Conservation (phyloP, 2,888 invertebrate species). For the Agrotis exclamationis region DNA sequence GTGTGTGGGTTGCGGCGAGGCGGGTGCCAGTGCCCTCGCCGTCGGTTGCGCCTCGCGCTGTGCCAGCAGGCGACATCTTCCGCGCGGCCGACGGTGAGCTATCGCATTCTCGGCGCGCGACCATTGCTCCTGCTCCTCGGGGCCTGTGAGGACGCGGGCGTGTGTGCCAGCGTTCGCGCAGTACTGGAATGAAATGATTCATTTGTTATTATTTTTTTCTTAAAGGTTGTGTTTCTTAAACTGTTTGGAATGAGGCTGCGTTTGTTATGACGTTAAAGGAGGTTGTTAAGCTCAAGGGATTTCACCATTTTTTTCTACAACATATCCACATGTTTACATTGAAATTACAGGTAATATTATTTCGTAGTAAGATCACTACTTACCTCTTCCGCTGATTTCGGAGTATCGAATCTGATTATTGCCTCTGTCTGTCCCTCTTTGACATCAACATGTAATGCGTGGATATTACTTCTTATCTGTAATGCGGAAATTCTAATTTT, state of each 20-base stretch:
- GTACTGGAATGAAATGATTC: constrained; percentile 73
- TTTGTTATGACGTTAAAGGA: too few relatives aligned
- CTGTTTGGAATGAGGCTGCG: too few relatives aligned
- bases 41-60: constrained; percentile 43
- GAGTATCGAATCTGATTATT: constrained; percentile 92
- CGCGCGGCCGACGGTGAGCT: constrained; percentile 87
- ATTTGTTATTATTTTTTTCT: neutral
- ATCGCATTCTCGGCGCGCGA: constrained; percentile 92
- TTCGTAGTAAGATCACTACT: constrained; percentile 11
- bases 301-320: too few relatives aligned
- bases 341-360: neutral
- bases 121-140: constrained; percentile 96
- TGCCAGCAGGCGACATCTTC: constrained; percentile 68
- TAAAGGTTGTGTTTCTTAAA: too few relatives aligned
- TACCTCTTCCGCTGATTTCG: constrained; percentile 87
- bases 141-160: constrained; percentile 88
- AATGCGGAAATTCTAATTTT: neutral
- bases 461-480: constrained; percentile 91
- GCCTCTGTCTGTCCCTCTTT: constrained; percentile 93
- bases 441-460: constrained; percentile 95
- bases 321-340: too few relatives aligned
- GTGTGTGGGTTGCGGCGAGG: constrained; percentile 93
- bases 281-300: too few relatives aligned
- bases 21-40: constrained; percentile 71
- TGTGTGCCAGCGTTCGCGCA: constrained; percentile 70